Evolutionary conservation across 2,113 vertebrate genomes (phyloP).

Genomic region (Harpagus bidentatus): DNA sequence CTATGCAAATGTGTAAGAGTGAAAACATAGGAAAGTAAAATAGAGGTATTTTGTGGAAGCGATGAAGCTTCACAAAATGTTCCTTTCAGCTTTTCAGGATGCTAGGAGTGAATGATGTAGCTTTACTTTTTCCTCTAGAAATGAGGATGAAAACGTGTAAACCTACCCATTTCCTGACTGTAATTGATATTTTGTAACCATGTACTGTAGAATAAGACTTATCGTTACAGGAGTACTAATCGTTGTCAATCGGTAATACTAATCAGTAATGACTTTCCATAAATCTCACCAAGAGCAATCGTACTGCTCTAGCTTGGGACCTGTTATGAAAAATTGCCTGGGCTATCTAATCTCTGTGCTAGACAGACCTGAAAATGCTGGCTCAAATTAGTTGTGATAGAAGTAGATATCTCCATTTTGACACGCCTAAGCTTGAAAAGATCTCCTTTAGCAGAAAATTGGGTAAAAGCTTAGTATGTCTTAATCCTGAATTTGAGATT

Average conservation of each 20-base stretch:
- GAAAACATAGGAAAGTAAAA: neutral
- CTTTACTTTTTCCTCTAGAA: neutral
- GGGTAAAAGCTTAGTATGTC: constrained; percentile 31
- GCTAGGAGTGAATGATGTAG: neutral
- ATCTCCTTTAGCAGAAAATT: constrained; percentile 61
- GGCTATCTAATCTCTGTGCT: constrained; percentile 57
- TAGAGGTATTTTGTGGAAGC: neutral
- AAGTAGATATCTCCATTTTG: constrained; percentile 57
- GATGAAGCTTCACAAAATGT: neutral
- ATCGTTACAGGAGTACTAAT: neutral
- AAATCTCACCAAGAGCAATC: constrained; percentile 22
- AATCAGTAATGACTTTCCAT: constrained; percentile 54
- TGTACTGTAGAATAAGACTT: neutral
- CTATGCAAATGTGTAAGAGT: neutral
- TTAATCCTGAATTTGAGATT: constrained; percentile 55
- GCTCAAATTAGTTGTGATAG: constrained; percentile 57
- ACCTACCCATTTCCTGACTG: neutral
- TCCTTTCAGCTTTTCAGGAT: neutral
- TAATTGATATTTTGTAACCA: constrained; percentile 13
- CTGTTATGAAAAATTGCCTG: constrained; percentile 34
- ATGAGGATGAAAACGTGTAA: neutral
- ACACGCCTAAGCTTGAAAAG: constrained; percentile 45
- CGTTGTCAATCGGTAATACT: constrained; percentile 24
- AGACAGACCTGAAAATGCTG: constrained; percentile 59
- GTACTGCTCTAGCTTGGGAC: neutral